Conservation (phyloP, 2,888 invertebrate species). For the Epinotia bilunana region DNA sequence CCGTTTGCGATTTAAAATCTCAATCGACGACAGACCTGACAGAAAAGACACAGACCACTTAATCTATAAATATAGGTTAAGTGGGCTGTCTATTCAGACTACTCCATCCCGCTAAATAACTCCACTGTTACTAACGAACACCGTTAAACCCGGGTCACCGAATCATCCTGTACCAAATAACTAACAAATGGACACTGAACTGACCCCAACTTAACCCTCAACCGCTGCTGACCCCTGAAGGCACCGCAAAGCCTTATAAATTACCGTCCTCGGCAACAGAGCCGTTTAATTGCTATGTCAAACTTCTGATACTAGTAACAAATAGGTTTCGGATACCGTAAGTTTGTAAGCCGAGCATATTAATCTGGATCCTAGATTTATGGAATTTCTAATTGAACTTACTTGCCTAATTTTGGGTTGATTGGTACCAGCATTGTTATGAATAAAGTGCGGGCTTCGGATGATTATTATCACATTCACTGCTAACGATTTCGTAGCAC, state of each 20-base stretch:
- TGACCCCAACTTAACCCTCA: background rate
- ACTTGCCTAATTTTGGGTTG: background rate
- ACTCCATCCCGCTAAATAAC: background rate
- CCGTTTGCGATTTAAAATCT: too few relatives aligned
- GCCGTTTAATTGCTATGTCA: conserved; percentile 25
- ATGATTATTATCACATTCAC: too few relatives aligned
- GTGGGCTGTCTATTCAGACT: background rate
- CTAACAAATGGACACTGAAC: conserved; percentile 21
- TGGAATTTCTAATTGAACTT: background rate
- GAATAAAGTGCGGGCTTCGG: background rate
- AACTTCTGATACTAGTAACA: conserved; percentile 20
- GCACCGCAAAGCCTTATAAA: conserved; percentile 17
- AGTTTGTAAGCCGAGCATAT: conserved; percentile 26
- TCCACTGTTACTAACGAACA: background rate
- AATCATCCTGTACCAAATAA: conserved; percentile 1
- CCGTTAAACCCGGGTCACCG: too few relatives aligned
- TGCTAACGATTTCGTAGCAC: too few relatives aligned
- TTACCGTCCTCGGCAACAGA: background rate
- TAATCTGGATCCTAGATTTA: conserved; percentile 22
- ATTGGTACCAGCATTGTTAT: background rate
- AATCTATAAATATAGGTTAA: too few relatives aligned
- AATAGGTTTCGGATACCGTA: conserved; percentile 6
- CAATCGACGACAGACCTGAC: too few relatives aligned
- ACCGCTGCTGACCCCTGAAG: background rate
- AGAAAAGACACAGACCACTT: background rate